Conservation (phyloP, 2,888 invertebrate species). For the Drosophila neotestacea region DNA sequence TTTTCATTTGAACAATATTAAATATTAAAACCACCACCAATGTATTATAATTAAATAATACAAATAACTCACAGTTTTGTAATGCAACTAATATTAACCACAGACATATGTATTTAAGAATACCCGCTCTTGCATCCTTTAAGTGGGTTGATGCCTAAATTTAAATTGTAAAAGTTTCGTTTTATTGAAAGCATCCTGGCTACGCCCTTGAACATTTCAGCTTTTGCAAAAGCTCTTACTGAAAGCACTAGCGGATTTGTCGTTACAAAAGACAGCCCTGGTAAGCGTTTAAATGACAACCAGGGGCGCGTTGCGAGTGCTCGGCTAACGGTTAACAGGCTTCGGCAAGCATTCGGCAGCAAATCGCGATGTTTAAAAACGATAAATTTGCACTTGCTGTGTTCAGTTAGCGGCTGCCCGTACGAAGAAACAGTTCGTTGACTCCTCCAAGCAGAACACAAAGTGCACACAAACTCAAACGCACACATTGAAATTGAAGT, state of each 20-base stretch:
- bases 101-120: no score
- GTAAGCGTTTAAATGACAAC: neutral
- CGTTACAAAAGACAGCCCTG: constrained; percentile 16
- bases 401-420: constrained; percentile 58
- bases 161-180: no score
- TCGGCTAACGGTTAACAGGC: constrained; percentile 25
- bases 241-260: neutral
- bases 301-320: neutral
- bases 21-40: no score
- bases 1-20: no score
- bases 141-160: no score
- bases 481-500: neutral
- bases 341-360: constrained; percentile 7
- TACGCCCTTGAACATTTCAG: neutral
- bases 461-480: neutral
- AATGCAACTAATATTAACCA: no score
- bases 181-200: no score
- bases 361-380: constrained; percentile 22
- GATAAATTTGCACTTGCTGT: constrained; percentile 3
- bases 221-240: neutral
- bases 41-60: no score
- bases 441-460: constrained; percentile 11
- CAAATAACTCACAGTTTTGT: no score
- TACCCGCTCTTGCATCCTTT: no score
- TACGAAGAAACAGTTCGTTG: constrained; percentile 60